These are phyloP conservation scores for Procambarus clarkii DNA, from an alignment of 1,140 invertebrate genomes.

Conservation along the genomic window DNA sequence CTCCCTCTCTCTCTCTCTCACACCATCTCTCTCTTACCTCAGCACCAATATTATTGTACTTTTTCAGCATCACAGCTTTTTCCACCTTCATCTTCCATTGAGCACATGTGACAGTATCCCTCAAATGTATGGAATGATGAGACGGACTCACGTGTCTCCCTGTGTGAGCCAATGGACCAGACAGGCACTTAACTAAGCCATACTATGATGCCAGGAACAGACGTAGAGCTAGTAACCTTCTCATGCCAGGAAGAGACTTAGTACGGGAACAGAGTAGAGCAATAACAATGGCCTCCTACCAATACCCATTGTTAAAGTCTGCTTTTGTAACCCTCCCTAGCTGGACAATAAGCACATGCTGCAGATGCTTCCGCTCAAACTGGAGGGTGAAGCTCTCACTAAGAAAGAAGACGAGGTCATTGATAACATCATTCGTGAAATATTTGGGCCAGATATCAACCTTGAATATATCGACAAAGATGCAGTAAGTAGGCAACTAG, in stretches of 20 bases:
- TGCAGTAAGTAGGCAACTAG: conserved; percentile 73
- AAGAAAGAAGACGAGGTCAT: conserved; percentile 74
- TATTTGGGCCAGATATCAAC: conserved; percentile 74
- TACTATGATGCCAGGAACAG: not conserved
- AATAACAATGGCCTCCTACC: conserved; percentile 16
- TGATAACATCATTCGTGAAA: conserved; percentile 74
- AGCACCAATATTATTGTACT: conserved; percentile 4
- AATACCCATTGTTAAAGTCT: conserved; percentile 34
- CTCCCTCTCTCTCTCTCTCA: not conserved
- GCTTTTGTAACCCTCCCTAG: conserved; percentile 55
- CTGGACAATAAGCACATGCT: conserved; percentile 71
- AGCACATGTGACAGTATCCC: conserved; percentile 11
- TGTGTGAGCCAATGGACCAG: conserved; percentile 37
- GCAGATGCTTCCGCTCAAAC: conserved; percentile 71
- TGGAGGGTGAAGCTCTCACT: conserved; percentile 55
- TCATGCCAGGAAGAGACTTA: not conserved
- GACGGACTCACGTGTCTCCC: conserved; percentile 12
- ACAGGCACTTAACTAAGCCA: not conserved
- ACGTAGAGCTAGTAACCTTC: not conserved
- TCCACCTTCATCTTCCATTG: not conserved
- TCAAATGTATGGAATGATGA: conserved; percentile 25
- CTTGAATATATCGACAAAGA: conserved; percentile 75
- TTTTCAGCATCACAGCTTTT: not conserved
- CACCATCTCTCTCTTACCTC: not conserved
- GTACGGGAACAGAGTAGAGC: conserved; percentile 5